phyloP scores from a whole-genome alignment of 2,797 vertebrate genomes.

The Crocidura indochinensis region DNA sequence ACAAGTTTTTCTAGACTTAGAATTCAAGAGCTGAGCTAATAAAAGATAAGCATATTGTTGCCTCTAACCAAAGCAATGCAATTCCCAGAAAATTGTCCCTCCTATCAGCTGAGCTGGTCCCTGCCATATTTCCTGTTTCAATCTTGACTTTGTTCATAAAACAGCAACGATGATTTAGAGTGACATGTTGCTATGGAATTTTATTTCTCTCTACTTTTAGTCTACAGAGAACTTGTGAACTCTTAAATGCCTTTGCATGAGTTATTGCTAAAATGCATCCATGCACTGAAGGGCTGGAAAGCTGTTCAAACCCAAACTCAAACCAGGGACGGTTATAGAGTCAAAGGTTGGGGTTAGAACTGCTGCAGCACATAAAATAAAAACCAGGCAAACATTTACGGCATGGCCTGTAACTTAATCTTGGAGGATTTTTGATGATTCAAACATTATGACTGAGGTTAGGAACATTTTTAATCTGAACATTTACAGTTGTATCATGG shows the following conservation, averaged over 20 bases:
- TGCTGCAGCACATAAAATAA: conserved; percentile 52
- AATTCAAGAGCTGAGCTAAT: conserved; percentile 64
- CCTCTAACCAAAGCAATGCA: conserved; percentile 64
- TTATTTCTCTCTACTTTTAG: conserved; percentile 72
- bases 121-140: conserved; percentile 77
- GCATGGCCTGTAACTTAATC: conserved; percentile 76
- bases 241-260: conserved; percentile 41
- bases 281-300: conserved; percentile 63
- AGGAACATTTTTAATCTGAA: conserved; percentile 24
- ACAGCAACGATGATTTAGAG: conserved; percentile 71
- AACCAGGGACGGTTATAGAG: conserved; percentile 70
- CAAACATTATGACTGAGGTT: conserved; percentile 64
- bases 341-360: conserved; percentile 69
- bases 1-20: conserved; percentile 65
- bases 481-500: not conserved
- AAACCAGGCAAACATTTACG: conserved; percentile 64
- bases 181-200: conserved; percentile 69
- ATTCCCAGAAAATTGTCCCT: conserved; percentile 66
- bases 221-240: conserved; percentile 57
- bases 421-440: conserved; percentile 72
- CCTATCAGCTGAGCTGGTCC: conserved; percentile 59
- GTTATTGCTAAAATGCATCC: conserved; percentile 42
- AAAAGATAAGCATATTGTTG: conserved; percentile 72
- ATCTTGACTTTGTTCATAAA: conserved; percentile 61
- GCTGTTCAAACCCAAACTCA: conserved; percentile 82